Conservation (phyloP, 2,888 invertebrate species). For the Cabera pusaria region DNA sequence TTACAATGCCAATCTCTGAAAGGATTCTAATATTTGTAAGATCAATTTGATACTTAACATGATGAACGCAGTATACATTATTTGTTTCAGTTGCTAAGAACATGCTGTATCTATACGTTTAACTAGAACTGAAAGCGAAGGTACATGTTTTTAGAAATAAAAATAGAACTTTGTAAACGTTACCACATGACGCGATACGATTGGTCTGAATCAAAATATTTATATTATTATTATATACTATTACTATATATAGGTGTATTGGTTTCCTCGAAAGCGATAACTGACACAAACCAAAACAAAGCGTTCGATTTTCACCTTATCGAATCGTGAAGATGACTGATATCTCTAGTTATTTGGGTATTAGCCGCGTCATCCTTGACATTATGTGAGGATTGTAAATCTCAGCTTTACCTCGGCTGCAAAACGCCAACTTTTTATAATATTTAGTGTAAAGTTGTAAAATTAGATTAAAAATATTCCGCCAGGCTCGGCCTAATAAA, state of each 20-base stretch:
- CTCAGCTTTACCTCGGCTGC: slow-evolving; percentile 20
- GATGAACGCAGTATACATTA: too few relatives aligned
- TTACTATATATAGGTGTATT: slow-evolving; percentile 6
- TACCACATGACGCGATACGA: slow-evolving; percentile 11
- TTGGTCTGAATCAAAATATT: slow-evolving; percentile 27
- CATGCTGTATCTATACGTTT: too few relatives aligned
- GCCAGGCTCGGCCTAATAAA: too few relatives aligned
- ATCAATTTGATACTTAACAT: too few relatives aligned
- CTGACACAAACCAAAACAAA: slow-evolving; percentile 29
- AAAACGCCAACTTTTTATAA: too few relatives aligned
- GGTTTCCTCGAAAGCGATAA: slow-evolving; percentile 16
- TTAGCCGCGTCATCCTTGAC: slow-evolving; percentile 22
- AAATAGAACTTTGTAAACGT: too few relatives aligned
- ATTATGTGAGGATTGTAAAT: slow-evolving; percentile 22
- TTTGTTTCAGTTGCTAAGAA: too few relatives aligned
- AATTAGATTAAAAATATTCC: too few relatives aligned
- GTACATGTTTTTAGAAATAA: too few relatives aligned
- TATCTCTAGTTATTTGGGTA: slow-evolving; percentile 15
- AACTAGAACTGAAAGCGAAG: too few relatives aligned
- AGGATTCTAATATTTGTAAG: slow-evolving; percentile 15
- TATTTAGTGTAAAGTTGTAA: slow-evolving; percentile 8
- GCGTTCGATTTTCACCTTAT: slow-evolving; percentile 23
- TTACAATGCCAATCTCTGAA: slow-evolving; percentile 31
- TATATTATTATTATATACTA: too few relatives aligned
- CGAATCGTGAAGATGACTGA: slow-evolving; percentile 24